Base-by-base conservation (phyloP, 2,113 vertebrate genomes). In the Setophaga coronata region DNA sequence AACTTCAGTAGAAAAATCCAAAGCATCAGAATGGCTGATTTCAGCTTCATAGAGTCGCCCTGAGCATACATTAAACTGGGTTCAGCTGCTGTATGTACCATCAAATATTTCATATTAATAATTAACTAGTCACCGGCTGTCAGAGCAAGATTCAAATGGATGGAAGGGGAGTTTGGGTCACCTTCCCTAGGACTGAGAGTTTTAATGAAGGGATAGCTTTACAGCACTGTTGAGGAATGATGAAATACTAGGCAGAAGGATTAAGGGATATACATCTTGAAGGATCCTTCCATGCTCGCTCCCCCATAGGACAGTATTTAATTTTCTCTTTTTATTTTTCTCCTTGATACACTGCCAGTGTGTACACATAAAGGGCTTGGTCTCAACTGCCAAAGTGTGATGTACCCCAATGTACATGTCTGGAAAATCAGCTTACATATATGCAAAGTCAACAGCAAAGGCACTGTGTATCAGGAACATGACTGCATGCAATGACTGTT, bases 31-130 rank as follows among this genome's bases (percentile, higher is more conserved):
- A 92, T 81, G 94, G 94, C 92, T 96, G 95, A 90, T 95, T 80
- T 93, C 94, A 97, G 84, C 93, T 97, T 96, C 91, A 93, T 86
- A 94, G 89, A 92, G 90, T 91, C 0, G 38, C 87, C 96, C 88
- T 80, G 87, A 95, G 95, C 95, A 93, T 94, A 82, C 61, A 92
- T 94, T 96, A 96, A 89, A 58, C 64, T 6, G 65, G 92, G 94
- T 94, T 98, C 97, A 97, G 97, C 96, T 97, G 90, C 88, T 97
- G 89, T 89, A 45, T 87, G 94, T 92, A 82, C 92, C 94, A 79
- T 92, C 96, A 98, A 95, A 96, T 97, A 97, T 87, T 98, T 97
- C 96, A 90, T 92, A 95, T 98, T 96, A 98, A 98, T 97, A 97
- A 97, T 98, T 97, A 96, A 98, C 93, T 96, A 94, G 95, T 93